Evolutionary conservation across 2,888 invertebrate genomes (phyloP).

Genomic region (Zeuzera pyrina): DNA sequence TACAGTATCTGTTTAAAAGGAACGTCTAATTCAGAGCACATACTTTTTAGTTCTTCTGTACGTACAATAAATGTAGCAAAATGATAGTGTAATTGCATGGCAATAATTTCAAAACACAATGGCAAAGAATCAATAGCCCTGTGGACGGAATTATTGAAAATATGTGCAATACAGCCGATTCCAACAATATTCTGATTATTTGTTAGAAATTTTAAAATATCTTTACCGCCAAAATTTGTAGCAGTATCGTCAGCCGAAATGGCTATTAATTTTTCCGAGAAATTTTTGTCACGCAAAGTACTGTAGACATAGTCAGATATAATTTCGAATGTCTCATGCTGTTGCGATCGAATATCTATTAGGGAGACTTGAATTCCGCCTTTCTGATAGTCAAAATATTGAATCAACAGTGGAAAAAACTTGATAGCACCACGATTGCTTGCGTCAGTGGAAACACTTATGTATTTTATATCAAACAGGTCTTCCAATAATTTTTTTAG

Average conservation of each 20-base stretch:
- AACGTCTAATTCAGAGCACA: conserved; percentile 6
- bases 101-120: conserved; percentile 6
- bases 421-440: conserved; percentile 3
- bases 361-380: conserved; percentile 3
- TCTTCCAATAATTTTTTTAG: conserved; percentile 1
- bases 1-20: conserved; percentile 6
- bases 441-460: conserved; percentile 2
- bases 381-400: conserved; percentile 1
- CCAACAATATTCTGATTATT: conserved; percentile 1
- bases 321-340: not conserved
- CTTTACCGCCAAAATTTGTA: conserved; percentile 2
- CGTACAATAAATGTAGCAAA: conserved; percentile 6
- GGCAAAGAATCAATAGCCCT: conserved; percentile 4
- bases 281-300: conserved; percentile 1
- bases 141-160: conserved; percentile 1
- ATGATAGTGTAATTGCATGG: conserved; percentile 6
- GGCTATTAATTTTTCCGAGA: conserved; percentile 1
- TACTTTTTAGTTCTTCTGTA: conserved; percentile 8
- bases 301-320: conserved; percentile 2
- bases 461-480: conserved; percentile 1
- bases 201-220: conserved; percentile 2
- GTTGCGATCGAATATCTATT: conserved; percentile 1
- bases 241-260: conserved; percentile 2
- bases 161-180: not conserved
- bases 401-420: conserved; percentile 2